phyloP scores from a whole-genome alignment of 2,113 vertebrate genomes.

The Centropus bengalensis region DNA sequence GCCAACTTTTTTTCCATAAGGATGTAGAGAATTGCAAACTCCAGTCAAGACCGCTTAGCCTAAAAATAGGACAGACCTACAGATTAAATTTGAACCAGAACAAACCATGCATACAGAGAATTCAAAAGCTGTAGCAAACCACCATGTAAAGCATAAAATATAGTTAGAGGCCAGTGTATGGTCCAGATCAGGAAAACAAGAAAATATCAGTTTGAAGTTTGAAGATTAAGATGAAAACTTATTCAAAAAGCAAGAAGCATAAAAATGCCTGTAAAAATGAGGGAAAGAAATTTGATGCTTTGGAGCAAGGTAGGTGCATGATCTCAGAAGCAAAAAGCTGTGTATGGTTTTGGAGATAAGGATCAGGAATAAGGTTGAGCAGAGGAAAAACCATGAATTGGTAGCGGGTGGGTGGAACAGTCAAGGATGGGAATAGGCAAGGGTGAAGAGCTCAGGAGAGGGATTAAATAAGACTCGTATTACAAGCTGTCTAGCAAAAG shows the following conservation, averaged over 20 bases:
- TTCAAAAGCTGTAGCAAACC: background rate
- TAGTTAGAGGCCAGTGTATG: background rate
- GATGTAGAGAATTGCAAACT: background rate
- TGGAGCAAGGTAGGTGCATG: background rate
- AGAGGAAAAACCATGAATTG: background rate
- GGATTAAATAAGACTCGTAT: background rate
- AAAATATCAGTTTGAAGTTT: background rate
- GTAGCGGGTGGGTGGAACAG: background rate
- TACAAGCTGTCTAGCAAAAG: background rate
- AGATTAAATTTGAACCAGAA: background rate
- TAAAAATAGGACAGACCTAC: background rate
- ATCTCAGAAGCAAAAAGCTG: background rate
- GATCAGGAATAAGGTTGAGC: background rate
- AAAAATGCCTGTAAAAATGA: background rate
- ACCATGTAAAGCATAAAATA: background rate
- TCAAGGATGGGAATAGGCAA: background rate
- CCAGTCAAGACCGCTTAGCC: rapidly evolving
- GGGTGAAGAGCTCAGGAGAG: background rate
- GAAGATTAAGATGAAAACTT: background rate
- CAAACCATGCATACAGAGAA: background rate
- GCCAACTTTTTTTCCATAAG: background rate
- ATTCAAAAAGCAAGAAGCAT: background rate
- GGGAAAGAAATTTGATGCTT: background rate
- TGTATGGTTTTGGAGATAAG: background rate
- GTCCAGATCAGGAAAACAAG: background rate